Conservation (phyloP, 2,797 vertebrate species). For the Eidolon dupreanum region DNA sequence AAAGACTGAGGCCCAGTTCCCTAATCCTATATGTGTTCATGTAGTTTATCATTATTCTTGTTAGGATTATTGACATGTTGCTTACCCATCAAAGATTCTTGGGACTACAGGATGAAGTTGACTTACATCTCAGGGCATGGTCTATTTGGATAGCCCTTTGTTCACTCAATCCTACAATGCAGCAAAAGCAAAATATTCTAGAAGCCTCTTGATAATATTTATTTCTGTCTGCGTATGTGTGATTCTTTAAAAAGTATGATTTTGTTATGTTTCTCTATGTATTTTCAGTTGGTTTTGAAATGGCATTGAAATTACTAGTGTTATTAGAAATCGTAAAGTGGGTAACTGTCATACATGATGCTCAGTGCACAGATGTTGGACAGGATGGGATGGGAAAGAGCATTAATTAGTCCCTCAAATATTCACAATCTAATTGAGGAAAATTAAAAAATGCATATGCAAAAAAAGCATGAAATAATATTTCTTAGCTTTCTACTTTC, state of each 20-base stretch:
- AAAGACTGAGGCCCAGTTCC: background rate
- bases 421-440: background rate
- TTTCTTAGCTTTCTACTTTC: background rate
- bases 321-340: background rate
- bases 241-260: background rate
- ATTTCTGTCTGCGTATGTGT: background rate
- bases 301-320: background rate
- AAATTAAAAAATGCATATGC: background rate
- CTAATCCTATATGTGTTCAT: background rate
- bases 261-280: background rate
- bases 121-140: background rate
- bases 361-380: rapidly evolving
- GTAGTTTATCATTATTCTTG: background rate
- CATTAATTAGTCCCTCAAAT: background rate
- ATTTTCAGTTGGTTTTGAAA: background rate
- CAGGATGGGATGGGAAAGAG: background rate
- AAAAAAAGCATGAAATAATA: background rate
- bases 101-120: background rate
- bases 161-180: background rate
- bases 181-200: background rate
- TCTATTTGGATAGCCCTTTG: background rate
- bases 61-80: background rate
- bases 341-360: background rate
- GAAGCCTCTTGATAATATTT: background rate
- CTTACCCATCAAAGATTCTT: background rate